A percentile compares a stretch with the other conserved stretches of the same genome.
These are phyloP conservation scores for Zaprionus camerounensis DNA, from an alignment of 1,140 invertebrate species.

Conservation along the genomic window DNA sequence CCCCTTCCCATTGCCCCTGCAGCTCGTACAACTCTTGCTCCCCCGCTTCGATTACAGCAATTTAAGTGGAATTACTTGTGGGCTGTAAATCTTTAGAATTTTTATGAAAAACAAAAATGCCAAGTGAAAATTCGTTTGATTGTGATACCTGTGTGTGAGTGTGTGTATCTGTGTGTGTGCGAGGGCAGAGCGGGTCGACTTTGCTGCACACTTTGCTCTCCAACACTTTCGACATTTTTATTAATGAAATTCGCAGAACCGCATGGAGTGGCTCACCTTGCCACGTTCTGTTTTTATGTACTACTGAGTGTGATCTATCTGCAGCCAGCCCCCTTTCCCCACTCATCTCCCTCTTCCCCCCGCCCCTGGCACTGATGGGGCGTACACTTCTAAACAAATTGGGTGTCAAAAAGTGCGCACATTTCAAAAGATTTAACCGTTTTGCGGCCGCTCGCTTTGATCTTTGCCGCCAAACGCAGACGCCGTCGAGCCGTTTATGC, in stretches of 20 bases:
- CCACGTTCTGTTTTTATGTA: constrained; percentile 60
- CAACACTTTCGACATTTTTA: constrained; percentile 81
- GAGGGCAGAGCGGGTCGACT: constrained; percentile 3
- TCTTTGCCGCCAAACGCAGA: constrained; percentile 66
- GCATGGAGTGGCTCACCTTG: constrained; percentile 39
- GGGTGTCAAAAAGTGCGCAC: constrained; percentile 83
- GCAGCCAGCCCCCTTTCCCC: constrained; percentile 2
- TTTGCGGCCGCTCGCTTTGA: constrained; percentile 70
- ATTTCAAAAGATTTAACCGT: constrained; percentile 83
- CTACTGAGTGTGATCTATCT: constrained; percentile 34
- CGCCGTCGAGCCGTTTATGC: constrained; percentile 64
- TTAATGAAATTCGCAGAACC: constrained; percentile 81
- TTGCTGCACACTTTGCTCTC: constrained; percentile 40
- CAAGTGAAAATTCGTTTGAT: constrained; percentile 73
- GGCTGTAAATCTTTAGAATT: constrained; percentile 79
- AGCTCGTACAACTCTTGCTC: background rate
- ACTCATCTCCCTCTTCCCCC: no score
- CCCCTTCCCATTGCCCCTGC: background rate
- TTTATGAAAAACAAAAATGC: constrained; percentile 77
- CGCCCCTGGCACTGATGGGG: constrained; percentile 17
- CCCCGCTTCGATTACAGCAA: constrained; percentile 53
- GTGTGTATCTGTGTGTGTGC: constrained; percentile 1
- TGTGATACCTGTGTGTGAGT: constrained; percentile 50
- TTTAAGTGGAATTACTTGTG: constrained; percentile 79
- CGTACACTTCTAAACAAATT: constrained; percentile 81